Evolutionary conservation across 2,888 invertebrate genomes (phyloP).

Genomic region (Cephus rjabovi): DNA sequence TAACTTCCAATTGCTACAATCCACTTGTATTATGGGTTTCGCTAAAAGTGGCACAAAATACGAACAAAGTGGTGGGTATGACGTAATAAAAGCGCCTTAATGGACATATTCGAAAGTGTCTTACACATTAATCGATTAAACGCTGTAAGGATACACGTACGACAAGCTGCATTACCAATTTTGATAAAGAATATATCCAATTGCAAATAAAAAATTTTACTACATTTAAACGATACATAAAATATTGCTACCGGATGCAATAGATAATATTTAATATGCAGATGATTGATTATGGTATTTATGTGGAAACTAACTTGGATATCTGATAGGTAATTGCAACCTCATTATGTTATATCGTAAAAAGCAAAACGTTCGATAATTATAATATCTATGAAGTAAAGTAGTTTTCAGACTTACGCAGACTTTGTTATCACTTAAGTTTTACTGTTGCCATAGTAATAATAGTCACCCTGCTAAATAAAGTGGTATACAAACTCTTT

Average conservation of each 20-base stretch:
- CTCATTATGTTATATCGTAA: neutral
- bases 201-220: neutral
- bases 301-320: neutral
- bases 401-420: neutral
- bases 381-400: neutral
- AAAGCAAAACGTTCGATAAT: neutral
- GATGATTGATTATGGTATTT: neutral
- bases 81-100: slow-evolving; percentile 44
- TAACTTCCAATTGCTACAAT: neutral
- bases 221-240: neutral
- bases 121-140: neutral
- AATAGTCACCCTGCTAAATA: neutral
- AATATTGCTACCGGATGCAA: neutral
- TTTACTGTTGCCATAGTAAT: neutral
- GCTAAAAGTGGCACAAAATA: slow-evolving; percentile 49
- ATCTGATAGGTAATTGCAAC: neutral
- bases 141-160: neutral
- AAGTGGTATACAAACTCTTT: neutral
- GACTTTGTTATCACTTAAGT: neutral
- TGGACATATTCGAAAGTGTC: neutral
- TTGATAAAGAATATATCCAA: neutral
- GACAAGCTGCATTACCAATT: neutral
- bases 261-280: neutral
- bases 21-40: slow-evolving; percentile 37
- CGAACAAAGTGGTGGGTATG: slow-evolving; percentile 63